These are phyloP conservation scores for Iselma pallidipennis DNA, from an alignment of 2,888 invertebrate genomes.

Conservation along the genomic window DNA sequence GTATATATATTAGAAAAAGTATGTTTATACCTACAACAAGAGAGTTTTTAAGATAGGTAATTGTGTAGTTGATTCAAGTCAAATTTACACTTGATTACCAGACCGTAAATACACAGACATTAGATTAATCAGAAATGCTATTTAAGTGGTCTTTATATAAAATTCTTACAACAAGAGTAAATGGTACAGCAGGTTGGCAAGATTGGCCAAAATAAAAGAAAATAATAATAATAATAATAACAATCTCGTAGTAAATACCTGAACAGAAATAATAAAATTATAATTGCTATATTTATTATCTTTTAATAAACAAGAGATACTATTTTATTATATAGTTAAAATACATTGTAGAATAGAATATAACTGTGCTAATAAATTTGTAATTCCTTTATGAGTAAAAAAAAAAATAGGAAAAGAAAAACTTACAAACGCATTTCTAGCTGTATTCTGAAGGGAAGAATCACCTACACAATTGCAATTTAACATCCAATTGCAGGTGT, in stretches of 20 bases:
- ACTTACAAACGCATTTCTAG: neutral
- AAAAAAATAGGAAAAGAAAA: neutral
- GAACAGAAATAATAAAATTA: neutral
- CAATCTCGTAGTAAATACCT: neutral
- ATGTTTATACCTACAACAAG: too few relatives aligned
- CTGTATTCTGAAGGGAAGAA: neutral
- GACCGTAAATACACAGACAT: neutral
- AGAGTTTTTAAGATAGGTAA: neutral
- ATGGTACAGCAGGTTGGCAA: neutral
- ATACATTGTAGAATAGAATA: neutral
- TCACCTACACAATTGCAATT: neutral
- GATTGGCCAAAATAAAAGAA: neutral
- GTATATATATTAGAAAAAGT: neutral
- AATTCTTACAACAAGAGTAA: neutral
- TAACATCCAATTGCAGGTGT: neutral
- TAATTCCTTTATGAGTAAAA: neutral
- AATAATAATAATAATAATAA: neutral
- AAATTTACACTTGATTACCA: neutral
- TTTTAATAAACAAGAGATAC: neutral
- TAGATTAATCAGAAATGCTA: neutral
- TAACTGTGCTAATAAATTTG: neutral
- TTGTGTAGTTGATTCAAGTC: neutral
- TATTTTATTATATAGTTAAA: neutral
- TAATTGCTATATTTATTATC: neutral
- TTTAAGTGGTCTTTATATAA: neutral